Evolutionary conservation across 1,140 invertebrate species (phyloP), one percentile per base, ranked within the genome.

Genomic region (Procambarus clarkii): DNA sequence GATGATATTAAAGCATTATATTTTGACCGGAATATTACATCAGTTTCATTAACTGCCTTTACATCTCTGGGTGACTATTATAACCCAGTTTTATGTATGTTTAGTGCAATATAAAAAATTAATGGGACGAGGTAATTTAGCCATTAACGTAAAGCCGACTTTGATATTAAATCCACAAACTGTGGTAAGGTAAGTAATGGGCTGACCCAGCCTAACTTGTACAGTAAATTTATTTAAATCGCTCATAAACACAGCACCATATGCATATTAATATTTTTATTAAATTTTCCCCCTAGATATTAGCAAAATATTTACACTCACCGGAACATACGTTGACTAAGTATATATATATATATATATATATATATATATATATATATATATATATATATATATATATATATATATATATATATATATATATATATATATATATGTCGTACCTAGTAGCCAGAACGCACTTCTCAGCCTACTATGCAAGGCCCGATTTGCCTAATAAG

Each of bases 331-430:
- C 34, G 34, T 34, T 79, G 46, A 46, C 46, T 79, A 79, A 7
- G 46, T 79, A 79, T 79, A 79, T 79, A 79, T 79, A 79, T 79
- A 79, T 79, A 79, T 79, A 79, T 46, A 79, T 79, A 79, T 79
- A 79, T 79, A 79, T 79, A 79, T 79, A 79, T 79, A 46, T 79
- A 46, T 79, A 79, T 79, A 79, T 79, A 79, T 79, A 79, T 79
- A 79, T 79, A 79, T 79, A 79, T 79, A 79, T 79, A 79, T 79
- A 79, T 79, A 79, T 79, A 79, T 79, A 79, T 79, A 79, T 79
- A 79, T 79, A 79, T 79, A 79, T 79, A 79, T 79, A 79, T 79
- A 79, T 79, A 79, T 79, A 79, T 48, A 79, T n/a, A n/a, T n/a
- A n/a, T n/a, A n/a, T n/a, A n/a, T n/a, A n/a, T n/a, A n/a, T n/a